phyloP scores from a whole-genome alignment of 2,888 invertebrate species.

The Dyspetes luteomarginatus region DNA sequence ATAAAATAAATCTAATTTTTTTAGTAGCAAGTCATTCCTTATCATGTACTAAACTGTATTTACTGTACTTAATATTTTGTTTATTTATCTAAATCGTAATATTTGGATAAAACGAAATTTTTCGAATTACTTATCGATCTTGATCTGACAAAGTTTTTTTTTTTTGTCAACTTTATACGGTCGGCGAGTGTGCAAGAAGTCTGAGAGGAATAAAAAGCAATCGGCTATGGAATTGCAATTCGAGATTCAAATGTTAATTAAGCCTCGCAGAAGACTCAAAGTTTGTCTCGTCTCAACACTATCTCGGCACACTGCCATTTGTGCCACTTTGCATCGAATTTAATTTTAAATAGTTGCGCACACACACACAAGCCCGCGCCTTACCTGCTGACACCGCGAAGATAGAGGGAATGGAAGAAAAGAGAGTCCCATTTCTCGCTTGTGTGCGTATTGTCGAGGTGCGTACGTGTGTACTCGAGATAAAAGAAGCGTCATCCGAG shows the following conservation, averaged over 20 bases:
- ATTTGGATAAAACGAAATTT: no score
- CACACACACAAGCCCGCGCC: not conserved
- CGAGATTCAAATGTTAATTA: conserved; percentile 13
- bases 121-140: no score
- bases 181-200: no score
- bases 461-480: conserved; percentile 2
- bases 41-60: no score
- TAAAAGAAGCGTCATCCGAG: conserved; percentile 12
- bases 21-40: no score
- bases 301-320: conserved; percentile 79
- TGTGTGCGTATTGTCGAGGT: not conserved
- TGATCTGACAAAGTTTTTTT: no score
- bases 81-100: no score
- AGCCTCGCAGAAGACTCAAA: conserved; percentile 14
- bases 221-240: not conserved
- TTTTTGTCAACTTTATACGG: no score
- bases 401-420: conserved; percentile 1
- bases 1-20: no score
- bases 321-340: conserved; percentile 81
- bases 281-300: conserved; percentile 56
- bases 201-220: not conserved
- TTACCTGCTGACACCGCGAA: conserved; percentile 39
- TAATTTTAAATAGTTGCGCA: conserved; percentile 80
- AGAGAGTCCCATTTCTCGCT: not conserved
- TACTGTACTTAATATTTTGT: no score